Evolutionary conservation across 2,888 invertebrate species (phyloP), one percentile per base, ranked within the genome.

Genomic region (Latheticus oryzae): DNA sequence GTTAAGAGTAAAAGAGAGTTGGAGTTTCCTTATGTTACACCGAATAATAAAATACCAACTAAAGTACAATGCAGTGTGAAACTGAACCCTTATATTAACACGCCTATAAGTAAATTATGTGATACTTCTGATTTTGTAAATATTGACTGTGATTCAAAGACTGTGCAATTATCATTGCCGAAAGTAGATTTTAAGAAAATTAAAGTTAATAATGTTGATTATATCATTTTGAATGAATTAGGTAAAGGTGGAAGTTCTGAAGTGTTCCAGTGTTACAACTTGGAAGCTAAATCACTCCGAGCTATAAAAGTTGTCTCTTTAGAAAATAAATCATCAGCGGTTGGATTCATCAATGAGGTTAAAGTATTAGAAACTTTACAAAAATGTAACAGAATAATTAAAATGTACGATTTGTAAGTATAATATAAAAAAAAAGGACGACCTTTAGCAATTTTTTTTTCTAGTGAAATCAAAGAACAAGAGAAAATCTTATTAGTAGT

Each of bases 201-300:
- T 7, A 77, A 70, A 23, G 89, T 96, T 1, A 93, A 93, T 62
- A 84, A 85, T 13, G 85, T 84, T 40, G 83, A 85, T 15, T 97
- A 94, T 77, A 80, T 85, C 60, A 84, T 92, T 42, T 80, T 91
- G 7, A 89, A 88, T 61, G 83, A 86, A 67, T 79, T 96, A 35
- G 97, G 97, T 0, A 85, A 84, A 66, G 96, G 96, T n/a, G 96
- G 95, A 26, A 94, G 94, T 50, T 93, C 95, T 71, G 87, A 90
- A 76, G 96, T 96, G 2, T 89, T 83, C 48, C 80, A 90, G 82
- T 91, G 89, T 30, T 78, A 88, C 59, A 85, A 88, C 70, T 79
- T 80, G 5, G 81, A 84, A 30, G 83, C 80, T 0, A 80, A 82
- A 60, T 67, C 78, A 30, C 82, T 87, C 58, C 83, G 85, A 65